Base-by-base conservation (phyloP, 2,888 invertebrate genomes). In the Lithodes maja region DNA sequence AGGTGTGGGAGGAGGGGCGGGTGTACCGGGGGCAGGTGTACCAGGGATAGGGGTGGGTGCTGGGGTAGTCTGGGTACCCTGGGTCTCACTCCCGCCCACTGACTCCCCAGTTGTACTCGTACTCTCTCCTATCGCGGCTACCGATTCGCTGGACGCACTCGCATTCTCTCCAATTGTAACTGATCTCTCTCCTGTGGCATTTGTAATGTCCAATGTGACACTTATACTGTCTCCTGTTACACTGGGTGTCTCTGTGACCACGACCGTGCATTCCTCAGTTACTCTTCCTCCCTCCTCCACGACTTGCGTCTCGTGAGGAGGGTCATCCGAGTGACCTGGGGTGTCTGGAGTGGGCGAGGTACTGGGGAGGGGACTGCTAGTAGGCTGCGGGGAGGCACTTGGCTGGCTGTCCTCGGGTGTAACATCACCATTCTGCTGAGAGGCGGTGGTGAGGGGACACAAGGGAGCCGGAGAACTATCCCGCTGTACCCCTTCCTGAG, bases 351-450 rank as follows among this genome's bases (percentile, higher is more conserved):
- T 33, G 50, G 88, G 74, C 54, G 69, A 17, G n/a, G 88, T 49
- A 61, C 84, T 69, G 2, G 84, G 74, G 33, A 80, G 55, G 79
- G 81, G 61, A 17, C 55, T 79, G 50, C 9, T 9, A 53, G 87
- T 52, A 7, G 87, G 88, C 12, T 79, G 52, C 54, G 88, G 79
- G 71, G 87, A 71, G 74, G 83, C 83, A 85, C 85, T 85, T 78
- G 78, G 53, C 69, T 68, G 68, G 69, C 85, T 79, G 84, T 68
- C 68, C 84, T 84, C 84, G 5, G 79, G 71, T 15, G 88, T 71
- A 17, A 88, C 71, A 80, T 88, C 88, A 61, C 93, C 93, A 93
- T 93, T 93, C 92, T 93, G 92, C 84, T 92, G 91, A 33, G 33
- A 33, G 91, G 93, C 92, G 86, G 77, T 79, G 61, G 53, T 61